Evolutionary conservation across 2,888 invertebrate species (phyloP), one percentile per base, ranked within the genome.

Genomic region (Limnephilus marmoratus): DNA sequence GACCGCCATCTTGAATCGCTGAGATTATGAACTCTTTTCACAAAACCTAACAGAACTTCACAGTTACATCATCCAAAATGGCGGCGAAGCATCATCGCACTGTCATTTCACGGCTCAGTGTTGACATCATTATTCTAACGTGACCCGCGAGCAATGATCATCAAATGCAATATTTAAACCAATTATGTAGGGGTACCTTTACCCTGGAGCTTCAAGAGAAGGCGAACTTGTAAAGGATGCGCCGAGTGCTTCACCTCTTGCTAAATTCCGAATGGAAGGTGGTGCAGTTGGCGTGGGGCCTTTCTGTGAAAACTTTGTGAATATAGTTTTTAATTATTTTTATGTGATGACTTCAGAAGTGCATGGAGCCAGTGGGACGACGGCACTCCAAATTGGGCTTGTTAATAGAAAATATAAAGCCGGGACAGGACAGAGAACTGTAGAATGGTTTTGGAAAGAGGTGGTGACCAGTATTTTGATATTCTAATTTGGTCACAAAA

Each of bases 101-200:
- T 82, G 91, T 92, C 91, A 93, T 93, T 93, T 93, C 93, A 92
- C 92, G 93, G 88, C 86, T 90, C 88, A 68, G 34, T 37, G 85
- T 85, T 91, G 92, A 91, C 82, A 90, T 91, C 91, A 91, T 93
- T 92, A 93, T 92, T 92, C 91, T 90, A 90, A 91, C 93, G 83
- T 85, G 87, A 85, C 87, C 93, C 92, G 92, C 93, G 85, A 89
- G 93, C 93, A 93, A 93, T 93, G 93, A 93, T 93, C 93, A 92
- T 93, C 91, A 92, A 92, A 93, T 93, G 93, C 93, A 93, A 93
- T 93, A 93, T 93, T 93, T 92, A 93, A 86, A 93, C 92, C 92
- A 93, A 93, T 93, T 93, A 93, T 37, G 34, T 41, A 29, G 88
- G 80, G 68, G 24, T 24, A 68, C 68, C 24, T 68, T 68, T 53